phyloP scores from a whole-genome alignment of 2,113 vertebrate genomes.

The Madoqua kirkii region DNA sequence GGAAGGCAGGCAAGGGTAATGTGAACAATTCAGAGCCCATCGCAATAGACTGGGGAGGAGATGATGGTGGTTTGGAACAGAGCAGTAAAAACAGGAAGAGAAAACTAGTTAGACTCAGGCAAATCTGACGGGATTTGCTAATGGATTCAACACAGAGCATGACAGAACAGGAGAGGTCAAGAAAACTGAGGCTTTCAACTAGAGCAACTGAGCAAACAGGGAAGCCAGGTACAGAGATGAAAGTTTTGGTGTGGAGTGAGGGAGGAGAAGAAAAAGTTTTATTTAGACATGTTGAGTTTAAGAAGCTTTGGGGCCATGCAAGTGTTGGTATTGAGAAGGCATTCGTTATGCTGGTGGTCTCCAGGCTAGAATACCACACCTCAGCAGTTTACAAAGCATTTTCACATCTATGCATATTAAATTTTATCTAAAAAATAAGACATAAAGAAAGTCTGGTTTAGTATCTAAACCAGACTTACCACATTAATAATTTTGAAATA shows the following conservation, averaged over 20 bases:
- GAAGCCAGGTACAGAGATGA: neutral
- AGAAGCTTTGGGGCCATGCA: neutral
- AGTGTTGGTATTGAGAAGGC: neutral
- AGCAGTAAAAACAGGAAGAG: neutral
- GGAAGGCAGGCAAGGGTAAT: neutral
- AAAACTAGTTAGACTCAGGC: neutral
- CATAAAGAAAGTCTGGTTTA: neutral
- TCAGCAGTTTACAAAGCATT: neutral
- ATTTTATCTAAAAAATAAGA: neutral
- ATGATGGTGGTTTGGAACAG: neutral
- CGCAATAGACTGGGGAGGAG: neutral
- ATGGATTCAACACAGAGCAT: neutral
- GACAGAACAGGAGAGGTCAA: neutral
- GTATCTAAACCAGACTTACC: neutral
- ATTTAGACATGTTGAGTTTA: neutral
- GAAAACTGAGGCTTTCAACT: neutral
- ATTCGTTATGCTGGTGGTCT: neutral
- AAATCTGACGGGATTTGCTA: neutral
- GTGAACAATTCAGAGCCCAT: neutral
- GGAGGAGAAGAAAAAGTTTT: neutral
- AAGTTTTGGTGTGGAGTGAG: neutral
- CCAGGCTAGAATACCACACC: neutral
- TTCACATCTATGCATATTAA: neutral
- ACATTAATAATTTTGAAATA: neutral
- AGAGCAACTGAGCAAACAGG: neutral